Percentiles rank a stretch among this genome's conserved stretches.
Conservation (phyloP, 2,113 vertebrate genomes). For the Oryzias curvinotus region DNA sequence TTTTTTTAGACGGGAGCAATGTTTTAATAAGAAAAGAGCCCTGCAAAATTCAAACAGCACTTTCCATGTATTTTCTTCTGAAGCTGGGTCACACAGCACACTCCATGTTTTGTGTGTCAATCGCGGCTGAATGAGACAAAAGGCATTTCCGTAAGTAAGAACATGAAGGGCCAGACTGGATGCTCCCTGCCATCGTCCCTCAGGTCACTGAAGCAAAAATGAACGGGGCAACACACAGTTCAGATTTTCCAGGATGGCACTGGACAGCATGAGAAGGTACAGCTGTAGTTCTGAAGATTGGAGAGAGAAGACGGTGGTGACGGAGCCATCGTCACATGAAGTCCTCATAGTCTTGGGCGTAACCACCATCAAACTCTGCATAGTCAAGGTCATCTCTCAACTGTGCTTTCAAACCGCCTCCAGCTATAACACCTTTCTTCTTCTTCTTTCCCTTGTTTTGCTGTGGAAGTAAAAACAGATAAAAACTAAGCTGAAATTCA, state of each 20-base stretch:
- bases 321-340: slow-evolving; percentile 92
- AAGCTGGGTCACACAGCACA: slow-evolving; percentile 61
- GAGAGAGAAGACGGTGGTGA: slow-evolving; percentile 72
- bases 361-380: slow-evolving; percentile 87
- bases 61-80: slow-evolving; percentile 59
- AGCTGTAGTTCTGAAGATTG: slow-evolving; percentile 86
- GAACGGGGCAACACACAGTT: slow-evolving; percentile 83
- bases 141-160: slow-evolving; percentile 74
- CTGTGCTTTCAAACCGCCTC: slow-evolving; percentile 93
- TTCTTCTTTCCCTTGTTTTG: slow-evolving; percentile 99
- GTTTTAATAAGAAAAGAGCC: slow-evolving; percentile 54
- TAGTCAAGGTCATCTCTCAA: slow-evolving; percentile 94
- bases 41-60: slow-evolving; percentile 58
- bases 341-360: slow-evolving; percentile 94
- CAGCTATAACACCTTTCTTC: slow-evolving; percentile 87
- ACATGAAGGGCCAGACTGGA: slow-evolving; percentile 63
- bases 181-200: slow-evolving; percentile 72
- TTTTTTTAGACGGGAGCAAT: slow-evolving; percentile 58
- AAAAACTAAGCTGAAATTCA: not conserved
- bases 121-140: slow-evolving; percentile 71
- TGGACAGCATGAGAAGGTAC: slow-evolving; percentile 90
- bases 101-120: slow-evolving; percentile 38
- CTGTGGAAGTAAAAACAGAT: slow-evolving; percentile 59
- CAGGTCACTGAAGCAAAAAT: slow-evolving; percentile 73
- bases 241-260: slow-evolving; percentile 86